Conservation (phyloP, 2,797 vertebrate genomes). For the Megalops cyprinoides region DNA sequence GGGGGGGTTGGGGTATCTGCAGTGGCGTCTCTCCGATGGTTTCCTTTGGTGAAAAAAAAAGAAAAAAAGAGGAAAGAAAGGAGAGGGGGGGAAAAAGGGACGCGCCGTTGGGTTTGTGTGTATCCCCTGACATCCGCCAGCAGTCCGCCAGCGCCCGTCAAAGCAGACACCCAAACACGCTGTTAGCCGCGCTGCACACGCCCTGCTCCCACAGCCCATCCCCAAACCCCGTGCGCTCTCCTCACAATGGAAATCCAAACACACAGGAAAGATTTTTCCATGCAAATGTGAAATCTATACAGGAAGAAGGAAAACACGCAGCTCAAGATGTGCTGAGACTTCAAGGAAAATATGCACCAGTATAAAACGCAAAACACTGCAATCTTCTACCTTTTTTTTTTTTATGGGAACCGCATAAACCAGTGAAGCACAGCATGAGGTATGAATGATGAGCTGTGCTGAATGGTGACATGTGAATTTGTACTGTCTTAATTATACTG, state of each 20-base stretch:
- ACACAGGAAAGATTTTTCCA: constrained; percentile 78
- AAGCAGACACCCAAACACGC: constrained; percentile 77
- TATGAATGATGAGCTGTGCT: neutral
- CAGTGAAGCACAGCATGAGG: neutral
- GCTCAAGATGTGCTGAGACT: constrained; percentile 62
- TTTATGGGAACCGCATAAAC: constrained; percentile 50
- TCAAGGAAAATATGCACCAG: constrained; percentile 70
- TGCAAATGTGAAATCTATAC: constrained; percentile 82
- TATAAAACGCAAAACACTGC: constrained; percentile 60
- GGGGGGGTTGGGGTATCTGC: constrained; percentile 62
- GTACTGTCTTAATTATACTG: neutral
- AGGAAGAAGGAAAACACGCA: constrained; percentile 73
- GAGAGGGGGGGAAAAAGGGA: constrained; percentile 37
- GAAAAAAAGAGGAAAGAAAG: constrained; percentile 48
- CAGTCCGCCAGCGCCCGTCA: constrained; percentile 71
- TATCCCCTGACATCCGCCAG: constrained; percentile 72
- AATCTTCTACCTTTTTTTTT: constrained; percentile 68
- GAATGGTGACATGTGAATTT: neutral
- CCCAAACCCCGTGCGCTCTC: constrained; percentile 74
- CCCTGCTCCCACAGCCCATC: constrained; percentile 75
- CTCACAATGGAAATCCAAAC: constrained; percentile 82
- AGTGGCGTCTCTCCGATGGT: constrained; percentile 65
- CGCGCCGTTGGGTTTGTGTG: constrained; percentile 63
- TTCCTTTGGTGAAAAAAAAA: constrained; percentile 68
- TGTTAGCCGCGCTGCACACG: constrained; percentile 72